Evolutionary conservation across 2,797 vertebrate species (phyloP).

Genomic region (Paramormyrops hopkinsi): DNA sequence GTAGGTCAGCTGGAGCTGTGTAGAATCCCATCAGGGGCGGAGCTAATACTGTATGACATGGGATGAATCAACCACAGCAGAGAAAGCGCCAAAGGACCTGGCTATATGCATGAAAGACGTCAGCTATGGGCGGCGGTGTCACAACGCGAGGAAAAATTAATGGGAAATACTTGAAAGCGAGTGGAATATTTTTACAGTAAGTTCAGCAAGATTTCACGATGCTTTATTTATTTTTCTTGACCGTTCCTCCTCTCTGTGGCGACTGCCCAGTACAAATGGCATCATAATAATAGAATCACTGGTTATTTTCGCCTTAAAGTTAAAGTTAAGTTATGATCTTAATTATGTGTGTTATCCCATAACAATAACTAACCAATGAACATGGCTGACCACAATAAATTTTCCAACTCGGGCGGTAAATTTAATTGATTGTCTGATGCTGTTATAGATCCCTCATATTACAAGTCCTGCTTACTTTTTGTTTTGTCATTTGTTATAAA

Average conservation of each 20-base stretch:
- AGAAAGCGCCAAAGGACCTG: not conserved
- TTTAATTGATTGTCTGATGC: not conserved
- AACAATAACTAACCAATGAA: not conserved
- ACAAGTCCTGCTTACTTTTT: not conserved
- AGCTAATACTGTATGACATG: not conserved
- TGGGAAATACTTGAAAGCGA: not conserved
- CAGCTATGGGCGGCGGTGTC: not conserved
- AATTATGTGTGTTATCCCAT: not conserved
- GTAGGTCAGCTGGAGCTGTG: not conserved
- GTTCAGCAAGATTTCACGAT: not conserved
- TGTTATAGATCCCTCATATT: not conserved
- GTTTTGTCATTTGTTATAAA: not conserved
- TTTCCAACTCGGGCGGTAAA: not conserved
- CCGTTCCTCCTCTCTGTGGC: not conserved
- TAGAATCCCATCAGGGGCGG: not conserved
- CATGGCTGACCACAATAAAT: not conserved
- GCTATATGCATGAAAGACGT: not conserved
- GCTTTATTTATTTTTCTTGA: not conserved
- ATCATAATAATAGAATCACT: not conserved
- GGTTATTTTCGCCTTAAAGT: not conserved
- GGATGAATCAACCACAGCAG: not conserved
- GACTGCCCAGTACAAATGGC: too few species aligned
- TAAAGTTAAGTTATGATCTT: not conserved
- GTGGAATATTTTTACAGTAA: not conserved
- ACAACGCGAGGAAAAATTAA: not conserved